Evolutionary conservation across 2,888 invertebrate genomes (phyloP).

Genomic region (Melanostoma scalare): DNA sequence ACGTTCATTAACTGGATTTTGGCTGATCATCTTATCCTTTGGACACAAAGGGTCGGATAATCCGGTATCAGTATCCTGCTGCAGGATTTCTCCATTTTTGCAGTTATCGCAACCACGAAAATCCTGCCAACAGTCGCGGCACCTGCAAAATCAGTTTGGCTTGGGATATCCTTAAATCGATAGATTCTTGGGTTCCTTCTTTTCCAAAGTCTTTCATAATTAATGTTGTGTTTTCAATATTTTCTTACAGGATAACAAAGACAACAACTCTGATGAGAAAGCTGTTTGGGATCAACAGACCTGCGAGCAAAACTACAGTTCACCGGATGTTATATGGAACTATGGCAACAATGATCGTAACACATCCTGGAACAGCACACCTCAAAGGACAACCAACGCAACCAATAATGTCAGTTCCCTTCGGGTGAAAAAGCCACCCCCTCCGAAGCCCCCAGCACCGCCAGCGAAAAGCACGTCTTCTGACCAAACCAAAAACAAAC

Average conservation of each 20-base stretch:
- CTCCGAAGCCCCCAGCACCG: slow-evolving; percentile 73
- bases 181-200: too few relatives aligned
- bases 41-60: too few relatives aligned
- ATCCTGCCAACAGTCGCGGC: too few relatives aligned
- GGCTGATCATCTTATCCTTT: too few relatives aligned
- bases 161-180: too few relatives aligned
- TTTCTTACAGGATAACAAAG: slow-evolving; percentile 67
- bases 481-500: slow-evolving; percentile 76
- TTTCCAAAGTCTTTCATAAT: too few relatives aligned
- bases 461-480: slow-evolving; percentile 74
- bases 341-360: slow-evolving; percentile 58
- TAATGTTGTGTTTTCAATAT: too few relatives aligned
- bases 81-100: too few relatives aligned
- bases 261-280: slow-evolving; percentile 80
- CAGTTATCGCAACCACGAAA: too few relatives aligned
- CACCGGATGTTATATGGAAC: slow-evolving; percentile 63
- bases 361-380: slow-evolving; percentile 53
- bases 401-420: slow-evolving; percentile 70
- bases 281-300: slow-evolving; percentile 82
- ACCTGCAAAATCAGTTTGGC: too few relatives aligned
- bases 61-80: too few relatives aligned
- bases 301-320: slow-evolving; percentile 76
- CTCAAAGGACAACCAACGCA: slow-evolving; percentile 62
- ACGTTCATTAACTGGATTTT: too few relatives aligned
- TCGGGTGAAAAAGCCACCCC: slow-evolving; percentile 68